Evolutionary conservation across 2,888 invertebrate species (phyloP).

Genomic region (Ichneumoninae sp.): DNA sequence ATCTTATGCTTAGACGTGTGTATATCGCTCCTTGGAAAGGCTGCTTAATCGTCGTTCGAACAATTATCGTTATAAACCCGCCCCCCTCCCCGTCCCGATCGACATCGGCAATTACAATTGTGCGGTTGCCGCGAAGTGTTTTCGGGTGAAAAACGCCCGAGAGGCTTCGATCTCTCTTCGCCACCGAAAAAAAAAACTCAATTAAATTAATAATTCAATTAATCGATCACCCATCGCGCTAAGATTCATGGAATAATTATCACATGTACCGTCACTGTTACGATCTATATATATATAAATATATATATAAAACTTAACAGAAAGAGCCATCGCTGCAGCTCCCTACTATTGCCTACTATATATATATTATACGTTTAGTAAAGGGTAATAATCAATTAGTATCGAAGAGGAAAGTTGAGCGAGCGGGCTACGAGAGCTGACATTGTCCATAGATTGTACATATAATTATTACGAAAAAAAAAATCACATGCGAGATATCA

Average conservation of each 20-base stretch:
- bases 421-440: constrained; percentile 67
- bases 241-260: constrained; percentile 46
- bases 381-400: constrained; percentile 70
- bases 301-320: constrained; percentile 36
- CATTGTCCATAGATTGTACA: constrained; percentile 79
- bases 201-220: constrained; percentile 43
- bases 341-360: constrained; percentile 62
- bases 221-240: constrained; percentile 43
- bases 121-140: constrained; percentile 26
- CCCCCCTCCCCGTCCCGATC: background rate
- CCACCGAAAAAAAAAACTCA: constrained; percentile 42
- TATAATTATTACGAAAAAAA: constrained; percentile 67
- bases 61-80: constrained; percentile 42
- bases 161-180: constrained; percentile 25
- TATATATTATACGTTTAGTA: constrained; percentile 67
- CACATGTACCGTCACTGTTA: constrained; percentile 59
- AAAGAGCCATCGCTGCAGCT: constrained; percentile 46
- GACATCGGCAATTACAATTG: constrained; percentile 49
- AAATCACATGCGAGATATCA: constrained; percentile 57
- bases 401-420: constrained; percentile 70
- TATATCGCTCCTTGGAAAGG: constrained; percentile 53
- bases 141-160: background rate
- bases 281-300: constrained; percentile 49
- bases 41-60: constrained; percentile 45
- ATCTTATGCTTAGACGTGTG: constrained; percentile 61